Percentiles rank a stretch among this genome's conserved stretches.
Evolutionary conservation across 2,797 vertebrate species (phyloP).

Genomic region (Coluber constrictor): DNA sequence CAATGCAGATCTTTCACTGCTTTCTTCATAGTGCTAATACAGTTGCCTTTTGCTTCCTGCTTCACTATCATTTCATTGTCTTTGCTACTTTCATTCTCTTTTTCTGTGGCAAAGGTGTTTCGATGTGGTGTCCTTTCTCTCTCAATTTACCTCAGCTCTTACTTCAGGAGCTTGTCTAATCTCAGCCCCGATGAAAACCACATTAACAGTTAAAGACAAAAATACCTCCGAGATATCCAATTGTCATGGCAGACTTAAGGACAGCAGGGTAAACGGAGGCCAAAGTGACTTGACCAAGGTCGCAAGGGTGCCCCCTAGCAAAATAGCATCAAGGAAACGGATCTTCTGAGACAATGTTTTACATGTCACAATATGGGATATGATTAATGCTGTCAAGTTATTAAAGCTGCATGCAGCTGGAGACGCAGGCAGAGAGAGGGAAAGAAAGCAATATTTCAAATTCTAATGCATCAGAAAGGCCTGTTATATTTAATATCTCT

Average conservation of each 20-base stretch:
- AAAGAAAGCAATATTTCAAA: neutral
- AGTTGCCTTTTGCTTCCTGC: neutral
- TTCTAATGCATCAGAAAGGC: neutral
- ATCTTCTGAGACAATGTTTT: neutral
- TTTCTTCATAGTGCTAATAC: too few relatives aligned
- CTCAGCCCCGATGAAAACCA: neutral
- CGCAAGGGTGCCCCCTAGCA: neutral
- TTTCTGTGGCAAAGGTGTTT: neutral
- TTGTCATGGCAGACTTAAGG: neutral
- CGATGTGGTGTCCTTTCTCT: neutral
- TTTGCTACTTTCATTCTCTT: neutral
- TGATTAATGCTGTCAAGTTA: neutral
- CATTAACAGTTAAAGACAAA: slow-evolving; percentile 3
- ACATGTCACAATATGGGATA: neutral
- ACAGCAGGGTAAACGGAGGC: neutral
- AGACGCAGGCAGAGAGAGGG: neutral
- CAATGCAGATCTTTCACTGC: neutral
- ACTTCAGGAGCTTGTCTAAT: neutral
- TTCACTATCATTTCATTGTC: too few relatives aligned
- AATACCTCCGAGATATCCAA: neutral
- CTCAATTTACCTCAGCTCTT: neutral
- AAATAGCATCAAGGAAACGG: neutral
- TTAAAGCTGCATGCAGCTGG: neutral
- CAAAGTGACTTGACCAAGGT: neutral
- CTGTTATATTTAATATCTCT: neutral